phyloP scores from a whole-genome alignment of 2,888 invertebrate species.

The Amblyteles armatorius region DNA sequence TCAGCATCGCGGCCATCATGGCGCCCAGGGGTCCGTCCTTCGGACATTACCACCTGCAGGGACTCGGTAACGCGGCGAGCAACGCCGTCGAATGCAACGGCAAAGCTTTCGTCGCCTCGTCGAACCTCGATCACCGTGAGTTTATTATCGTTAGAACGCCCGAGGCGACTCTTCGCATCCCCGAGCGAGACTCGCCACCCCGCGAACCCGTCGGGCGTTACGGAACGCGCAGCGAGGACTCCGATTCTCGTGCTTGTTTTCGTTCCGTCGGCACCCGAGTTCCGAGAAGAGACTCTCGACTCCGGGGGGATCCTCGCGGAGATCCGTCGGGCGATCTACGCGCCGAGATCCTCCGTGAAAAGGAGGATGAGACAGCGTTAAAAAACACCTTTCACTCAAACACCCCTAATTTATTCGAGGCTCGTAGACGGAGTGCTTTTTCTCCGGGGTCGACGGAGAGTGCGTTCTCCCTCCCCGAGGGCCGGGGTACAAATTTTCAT shows the following conservation, averaged over 20 bases:
- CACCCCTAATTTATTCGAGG: conserved; percentile 47
- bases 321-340: conserved; percentile 1
- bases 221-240: neutral
- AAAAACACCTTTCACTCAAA: conserved; percentile 11
- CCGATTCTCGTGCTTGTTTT: conserved; percentile 39
- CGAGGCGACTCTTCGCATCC: no score
- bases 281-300: neutral
- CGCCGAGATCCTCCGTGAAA: conserved; percentile 6
- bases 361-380: conserved; percentile 47
- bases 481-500: conserved; percentile 31
- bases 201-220: neutral
- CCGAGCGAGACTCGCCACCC: neutral
- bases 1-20: conserved; percentile 90
- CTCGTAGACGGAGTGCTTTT: conserved; percentile 11
- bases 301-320: neutral
- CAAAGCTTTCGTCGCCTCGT: conserved; percentile 79
- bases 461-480: neutral
- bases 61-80: conserved; percentile 80
- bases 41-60: conserved; percentile 84
- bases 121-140: conserved; percentile 81
- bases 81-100: conserved; percentile 80
- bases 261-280: conserved; percentile 60
- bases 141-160: conserved; percentile 46
- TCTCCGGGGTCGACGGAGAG: neutral
- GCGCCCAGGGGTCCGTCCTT: conserved; percentile 85